Evolutionary conservation across 1,140 invertebrate species (phyloP), one percentile per base, ranked within the genome.

Genomic region (Ridgeia piscesae): DNA sequence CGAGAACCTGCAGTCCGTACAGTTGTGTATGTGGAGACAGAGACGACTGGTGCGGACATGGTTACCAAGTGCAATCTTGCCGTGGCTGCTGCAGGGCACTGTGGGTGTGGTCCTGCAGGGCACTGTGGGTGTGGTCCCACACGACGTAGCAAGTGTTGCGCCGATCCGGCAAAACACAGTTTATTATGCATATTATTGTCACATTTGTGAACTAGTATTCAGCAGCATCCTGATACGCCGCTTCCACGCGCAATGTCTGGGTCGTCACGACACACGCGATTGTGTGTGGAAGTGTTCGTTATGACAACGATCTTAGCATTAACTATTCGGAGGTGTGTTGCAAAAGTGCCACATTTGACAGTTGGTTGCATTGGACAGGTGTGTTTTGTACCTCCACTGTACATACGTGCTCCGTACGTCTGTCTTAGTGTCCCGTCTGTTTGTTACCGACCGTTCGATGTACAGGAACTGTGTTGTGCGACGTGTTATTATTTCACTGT

Each of bases 401-500:
- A 42, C 42, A 11, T 42, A 42, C 42, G 42, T 42, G 42, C 42
- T n/a, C n/a, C n/a, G n/a, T n/a, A n/a, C n/a, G n/a, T n/a, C n/a
- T n/a, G n/a, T n/a, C n/a, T n/a, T n/a, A n/a, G n/a, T n/a, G 42
- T 21, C 58, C 6, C 17, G 27, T 77, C 27, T 27, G 89, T 90
- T 90, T 90, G 35, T 90, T 34, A 34, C 35, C 33, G 34, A 33
- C 9, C 33, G 33, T 90, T 34, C n/a, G 35, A 90, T 90, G 11
- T 90, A 21, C n/a, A 34, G 35, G 17, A 90, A 90, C n/a, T 90
- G 8, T 33, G 89, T 90, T 89, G 34, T 89, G 89, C 34, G 89
- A 33, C 11, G 34, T 42, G 89, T 90, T 8, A 27, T 90, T 42
- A 14, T 34, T 90, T 90, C n/a, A 42, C n/a, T 90, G 31, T 90